Evolutionary conservation across 2,113 vertebrate genomes (phyloP), one percentile per base, ranked within the genome.

Genomic region (Oryzias melastigma): DNA sequence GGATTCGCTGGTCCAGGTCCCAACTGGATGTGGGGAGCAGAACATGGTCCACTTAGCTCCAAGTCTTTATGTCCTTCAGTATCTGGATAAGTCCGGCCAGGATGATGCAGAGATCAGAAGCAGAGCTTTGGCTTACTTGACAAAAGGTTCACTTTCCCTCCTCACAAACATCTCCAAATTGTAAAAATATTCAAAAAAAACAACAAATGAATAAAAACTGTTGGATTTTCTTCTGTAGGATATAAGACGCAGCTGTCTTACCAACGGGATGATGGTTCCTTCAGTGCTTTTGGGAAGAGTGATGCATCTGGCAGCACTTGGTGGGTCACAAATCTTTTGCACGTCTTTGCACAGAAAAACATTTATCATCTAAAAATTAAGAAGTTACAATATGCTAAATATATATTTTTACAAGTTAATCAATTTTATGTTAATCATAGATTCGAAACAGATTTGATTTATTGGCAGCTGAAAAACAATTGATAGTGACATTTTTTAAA

Each of bases 21-120:
- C 95, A 43, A 84, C 91, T 45, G 94, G 94, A 14, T 95, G 93
- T 12, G 96, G 95, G 55, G 94, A 97, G 85, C 95, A 96, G 88
- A 98, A 96, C 82, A 95, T 96, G 93, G 91, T 97, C 48, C 90
- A 88, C 83, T 95, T 97, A 85, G 95, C 94, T 83, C 93, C 94
- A 1, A 93, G 92, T 74, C 79, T 96, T 71, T 97, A 94, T 70
- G 22, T 96, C 79, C 84, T 93, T 77, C 89, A 94, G 85, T 97
- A 96, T 63, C 76, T 97, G 83, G 88, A 71, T 18, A 90, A 78
- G 71, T 87, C 90, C 25, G 81, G 43, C 24, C 91, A 93, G 48
- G 74, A 91, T 56, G 89, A 90, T 35, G 71, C 88, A 7, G 87
- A 85, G 48, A 80, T 95, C 74, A 86, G 72, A 73, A 85, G 74